These are phyloP conservation scores for Panagrolaimus sp. DNA, from an alignment of 1,140 invertebrate species.

Conservation along the genomic window DNA sequence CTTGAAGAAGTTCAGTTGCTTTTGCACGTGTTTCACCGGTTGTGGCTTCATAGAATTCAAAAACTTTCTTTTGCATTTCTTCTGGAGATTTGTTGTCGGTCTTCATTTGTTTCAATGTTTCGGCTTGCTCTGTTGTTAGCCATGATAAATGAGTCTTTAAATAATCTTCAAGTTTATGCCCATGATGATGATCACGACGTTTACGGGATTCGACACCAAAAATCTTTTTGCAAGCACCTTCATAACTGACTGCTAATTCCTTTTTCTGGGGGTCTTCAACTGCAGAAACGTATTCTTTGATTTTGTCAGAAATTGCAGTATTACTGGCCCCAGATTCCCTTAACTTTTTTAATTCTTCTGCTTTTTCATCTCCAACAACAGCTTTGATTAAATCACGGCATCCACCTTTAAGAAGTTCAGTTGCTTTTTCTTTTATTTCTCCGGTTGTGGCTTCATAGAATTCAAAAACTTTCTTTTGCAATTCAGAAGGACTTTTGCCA, in stretches of 20 bases:
- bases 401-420: constrained; percentile 22
- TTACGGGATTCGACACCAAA: constrained; percentile 22
- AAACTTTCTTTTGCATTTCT: constrained; percentile 3
- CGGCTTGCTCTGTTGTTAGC: constrained; percentile 29
- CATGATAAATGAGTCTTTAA: constrained; percentile 43
- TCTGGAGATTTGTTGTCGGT: neutral
- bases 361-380: constrained; percentile 45
- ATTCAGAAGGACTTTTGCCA: constrained; percentile 20
- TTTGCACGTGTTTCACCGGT: constrained; percentile 22
- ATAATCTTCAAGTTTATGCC: constrained; percentile 36
- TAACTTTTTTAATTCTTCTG: constrained; percentile 39
- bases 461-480: constrained; percentile 31
- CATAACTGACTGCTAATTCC: constrained; percentile 25
- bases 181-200: constrained; percentile 31
- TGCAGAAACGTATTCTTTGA: constrained; percentile 31
- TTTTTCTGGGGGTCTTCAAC: constrained; percentile 43
- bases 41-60: neutral
- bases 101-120: constrained; percentile 37
- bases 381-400: constrained; percentile 20
- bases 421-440: constrained; percentile 26
- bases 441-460: constrained; percentile 23
- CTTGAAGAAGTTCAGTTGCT: constrained; percentile 25
- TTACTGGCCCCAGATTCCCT: constrained; percentile 36
- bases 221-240: constrained; percentile 29
- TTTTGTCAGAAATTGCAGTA: constrained; percentile 31